A percentile compares a stretch with the other conserved stretches of the same genome.
Conservation (phyloP, 2,888 invertebrate species). For the Cheilosia soror region DNA sequence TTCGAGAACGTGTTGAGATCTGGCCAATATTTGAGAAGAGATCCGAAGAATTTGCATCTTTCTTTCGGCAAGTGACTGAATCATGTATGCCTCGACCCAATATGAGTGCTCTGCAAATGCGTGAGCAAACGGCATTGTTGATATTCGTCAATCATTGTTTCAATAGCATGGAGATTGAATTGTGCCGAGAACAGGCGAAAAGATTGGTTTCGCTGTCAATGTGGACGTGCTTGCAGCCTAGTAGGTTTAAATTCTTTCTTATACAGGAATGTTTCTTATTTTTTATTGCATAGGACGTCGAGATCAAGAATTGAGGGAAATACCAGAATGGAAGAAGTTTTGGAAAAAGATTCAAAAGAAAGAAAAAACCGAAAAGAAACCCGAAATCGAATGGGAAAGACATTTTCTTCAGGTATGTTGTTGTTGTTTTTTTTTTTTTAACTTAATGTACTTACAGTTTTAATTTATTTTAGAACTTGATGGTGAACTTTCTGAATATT, state of each 20-base stretch:
- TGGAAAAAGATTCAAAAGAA: slow-evolving; percentile 96
- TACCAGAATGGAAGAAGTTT: slow-evolving; percentile 95
- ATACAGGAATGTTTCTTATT: background rate
- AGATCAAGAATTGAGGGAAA: slow-evolving; percentile 93
- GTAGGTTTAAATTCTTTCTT: slow-evolving; percentile 83
- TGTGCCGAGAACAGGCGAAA: slow-evolving; percentile 96
- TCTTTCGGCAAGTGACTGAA: slow-evolving; percentile 92
- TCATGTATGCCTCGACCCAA: slow-evolving; percentile 86
- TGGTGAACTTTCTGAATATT: slow-evolving; percentile 93
- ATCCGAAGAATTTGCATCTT: slow-evolving; percentile 90
- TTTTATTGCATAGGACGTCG: slow-evolving; percentile 86
- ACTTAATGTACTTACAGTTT: background rate
- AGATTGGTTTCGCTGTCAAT: slow-evolving; percentile 95
- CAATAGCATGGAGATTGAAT: slow-evolving; percentile 97
- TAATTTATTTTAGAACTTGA: slow-evolving; percentile 84
- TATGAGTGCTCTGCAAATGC: slow-evolving; percentile 80
- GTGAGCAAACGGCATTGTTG: slow-evolving; percentile 94
- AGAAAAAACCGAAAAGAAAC: slow-evolving; percentile 87
- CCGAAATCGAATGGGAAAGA: slow-evolving; percentile 92
- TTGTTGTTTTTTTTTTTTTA: background rate
- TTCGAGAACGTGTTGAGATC: slow-evolving; percentile 97
- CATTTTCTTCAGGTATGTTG: slow-evolving; percentile 89
- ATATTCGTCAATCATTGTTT: slow-evolving; percentile 98
- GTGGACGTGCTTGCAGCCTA: slow-evolving; percentile 95
- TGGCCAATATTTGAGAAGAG: slow-evolving; percentile 96